These are phyloP conservation scores for Trichopria drosophilae DNA, from an alignment of 2,888 invertebrate genomes.

Conservation along the genomic window DNA sequence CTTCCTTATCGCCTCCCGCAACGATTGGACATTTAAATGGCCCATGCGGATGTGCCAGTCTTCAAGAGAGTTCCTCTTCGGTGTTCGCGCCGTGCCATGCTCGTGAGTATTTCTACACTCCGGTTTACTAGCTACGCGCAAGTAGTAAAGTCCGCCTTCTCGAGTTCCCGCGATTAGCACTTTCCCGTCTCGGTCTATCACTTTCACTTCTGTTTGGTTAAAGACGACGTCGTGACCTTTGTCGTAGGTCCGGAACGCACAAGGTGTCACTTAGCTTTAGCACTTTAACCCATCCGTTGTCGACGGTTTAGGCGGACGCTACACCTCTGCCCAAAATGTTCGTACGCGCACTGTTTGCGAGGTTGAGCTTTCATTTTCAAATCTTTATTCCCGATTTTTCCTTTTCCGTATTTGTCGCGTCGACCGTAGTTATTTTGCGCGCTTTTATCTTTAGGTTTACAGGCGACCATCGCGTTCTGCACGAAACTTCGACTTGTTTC, in stretches of 20 bases:
- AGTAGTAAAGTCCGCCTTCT: slow-evolving; percentile 5
- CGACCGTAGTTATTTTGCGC: neutral
- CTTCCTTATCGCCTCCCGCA: too few species aligned
- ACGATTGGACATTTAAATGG: too few species aligned
- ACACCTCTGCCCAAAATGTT: slow-evolving; percentile 22
- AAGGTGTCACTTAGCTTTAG: slow-evolving; percentile 16
- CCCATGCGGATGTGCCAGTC: too few species aligned
- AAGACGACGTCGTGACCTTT: slow-evolving; percentile 17
- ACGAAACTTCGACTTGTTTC: neutral
- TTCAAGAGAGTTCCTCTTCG: too few species aligned
- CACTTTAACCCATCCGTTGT: too few species aligned
- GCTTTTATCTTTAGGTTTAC: neutral
- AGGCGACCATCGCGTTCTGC: slow-evolving; percentile 13
- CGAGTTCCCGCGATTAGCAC: slow-evolving; percentile 17
- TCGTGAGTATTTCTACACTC: slow-evolving; percentile 7
- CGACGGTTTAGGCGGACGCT: neutral
- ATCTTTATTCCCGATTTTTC: too few species aligned
- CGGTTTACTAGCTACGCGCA: neutral
- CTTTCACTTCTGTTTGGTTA: slow-evolving; percentile 17
- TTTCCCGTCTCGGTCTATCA: slow-evolving; percentile 11
- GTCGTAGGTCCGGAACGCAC: slow-evolving; percentile 20
- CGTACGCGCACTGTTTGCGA: slow-evolving; percentile 20
- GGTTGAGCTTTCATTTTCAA: slow-evolving; percentile 17
- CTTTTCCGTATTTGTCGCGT: neutral
- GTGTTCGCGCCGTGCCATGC: slow-evolving; percentile 4